These are phyloP conservation scores for Eubasilissa splendida DNA, from an alignment of 2,888 invertebrate species.

Conservation along the genomic window DNA sequence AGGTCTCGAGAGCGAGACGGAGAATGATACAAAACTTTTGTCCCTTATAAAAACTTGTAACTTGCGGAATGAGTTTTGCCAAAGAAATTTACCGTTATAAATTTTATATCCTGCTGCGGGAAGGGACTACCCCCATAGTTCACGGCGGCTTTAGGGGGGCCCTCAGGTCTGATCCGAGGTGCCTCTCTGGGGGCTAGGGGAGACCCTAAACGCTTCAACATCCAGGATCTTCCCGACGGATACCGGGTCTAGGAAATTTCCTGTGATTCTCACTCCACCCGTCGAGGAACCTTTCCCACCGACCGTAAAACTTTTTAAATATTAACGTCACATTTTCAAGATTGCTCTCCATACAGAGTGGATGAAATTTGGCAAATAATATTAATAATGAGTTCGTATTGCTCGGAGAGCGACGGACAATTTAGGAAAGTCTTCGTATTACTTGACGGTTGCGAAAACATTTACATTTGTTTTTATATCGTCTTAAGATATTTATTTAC, in stretches of 20 bases:
- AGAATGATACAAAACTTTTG: conserved; percentile 20
- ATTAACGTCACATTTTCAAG: conserved; percentile 44
- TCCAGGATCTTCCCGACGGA: background rate
- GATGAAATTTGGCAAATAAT: conserved; percentile 12
- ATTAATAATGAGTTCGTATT: conserved; percentile 11
- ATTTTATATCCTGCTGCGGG: conserved; percentile 52
- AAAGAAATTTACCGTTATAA: conserved; percentile 55
- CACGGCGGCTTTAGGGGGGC: conserved; percentile 10
- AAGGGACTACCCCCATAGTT: conserved; percentile 20
- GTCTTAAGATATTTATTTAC: background rate
- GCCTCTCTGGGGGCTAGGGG: conserved; percentile 41
- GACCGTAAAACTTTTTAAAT: conserved; percentile 48
- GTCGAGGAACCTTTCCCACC: conserved; percentile 13
- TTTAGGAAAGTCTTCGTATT: background rate
- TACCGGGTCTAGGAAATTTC: background rate
- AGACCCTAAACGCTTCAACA: conserved; percentile 32
- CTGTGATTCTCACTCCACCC: conserved; percentile 15
- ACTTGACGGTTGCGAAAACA: background rate
- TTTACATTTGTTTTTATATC: background rate
- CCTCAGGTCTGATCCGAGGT: conserved; percentile 16
- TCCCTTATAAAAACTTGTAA: conserved; percentile 41
- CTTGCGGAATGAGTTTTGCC: conserved; percentile 52
- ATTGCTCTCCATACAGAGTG: background rate
- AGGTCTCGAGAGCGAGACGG: background rate
- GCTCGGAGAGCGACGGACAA: background rate